Evolutionary conservation across 2,888 invertebrate genomes (phyloP), one percentile per base, ranked within the genome.

Genomic region (Cryptocephalus moraei): DNA sequence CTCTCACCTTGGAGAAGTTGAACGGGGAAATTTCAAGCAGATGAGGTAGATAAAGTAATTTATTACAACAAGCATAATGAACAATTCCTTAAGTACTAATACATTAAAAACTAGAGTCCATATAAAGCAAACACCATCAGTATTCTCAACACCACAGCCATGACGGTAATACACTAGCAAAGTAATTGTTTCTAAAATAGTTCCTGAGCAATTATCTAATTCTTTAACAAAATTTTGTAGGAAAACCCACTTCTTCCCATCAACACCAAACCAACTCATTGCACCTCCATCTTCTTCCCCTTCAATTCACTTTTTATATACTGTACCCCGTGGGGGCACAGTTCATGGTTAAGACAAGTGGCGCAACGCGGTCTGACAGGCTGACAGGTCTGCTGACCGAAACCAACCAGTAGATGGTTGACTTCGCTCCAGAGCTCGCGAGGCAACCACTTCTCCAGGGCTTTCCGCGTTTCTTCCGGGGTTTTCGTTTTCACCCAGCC

Each of bases 321-420:
- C 44, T 63, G 72, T 9, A 65, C 70, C 53, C 73, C 77, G 55
- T 73, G 81, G 2, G 95, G 93, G 66, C 97, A 97, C 39, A 93
- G 77, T 13, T 78, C 66, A 52, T 74, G 77, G 69, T 95, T 95
- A 11, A 92, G 73, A 66, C 97, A 99, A 44, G 80, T 77, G 8
- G 64, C 67, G 70, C 97, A 99, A 55, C 81, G 81, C 1, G 99
- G 97, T 42, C 76, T 79, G 0, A 85, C 69, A 0, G 96, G 89
- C 45, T 80, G 72, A 68, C 99, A 99, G 49, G 86, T 82, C 45
- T 91, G 90, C 73, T 99, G 97, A 0, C 99, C 99, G 74, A 99
- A 99, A 6, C 99, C 99, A 9, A 99, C 99, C 52, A 99, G 74
- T 2, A 96, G 74, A 61, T 87, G 81, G 71, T 97, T 94, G 0